phyloP scores from a whole-genome alignment of 2,888 invertebrate species.

The Lingula anatina region DNA sequence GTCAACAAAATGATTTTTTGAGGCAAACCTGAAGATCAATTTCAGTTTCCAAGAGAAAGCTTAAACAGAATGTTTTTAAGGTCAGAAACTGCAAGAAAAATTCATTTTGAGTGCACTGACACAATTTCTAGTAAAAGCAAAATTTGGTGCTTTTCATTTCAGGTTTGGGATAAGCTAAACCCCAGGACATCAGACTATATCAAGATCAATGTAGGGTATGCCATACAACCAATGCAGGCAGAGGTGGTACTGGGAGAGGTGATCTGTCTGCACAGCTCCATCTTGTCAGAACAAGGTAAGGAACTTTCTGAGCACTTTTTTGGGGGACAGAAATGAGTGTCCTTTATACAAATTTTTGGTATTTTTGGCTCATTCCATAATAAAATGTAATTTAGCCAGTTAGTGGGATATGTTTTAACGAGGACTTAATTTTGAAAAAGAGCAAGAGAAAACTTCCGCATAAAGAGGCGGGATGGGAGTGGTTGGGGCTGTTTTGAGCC shows the following conservation, averaged over 20 bases:
- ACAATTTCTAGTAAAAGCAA: not conserved
- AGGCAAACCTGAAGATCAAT: not conserved
- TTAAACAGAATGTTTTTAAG: not conserved
- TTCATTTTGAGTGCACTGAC: not conserved
- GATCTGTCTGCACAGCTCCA: slow-evolving; percentile 62
- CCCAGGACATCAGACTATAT: slow-evolving; percentile 49
- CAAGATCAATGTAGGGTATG: slow-evolving; percentile 43
- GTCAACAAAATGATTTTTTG: slow-evolving; percentile 4
- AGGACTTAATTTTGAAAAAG: too few relatives aligned
- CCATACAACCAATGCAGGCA: slow-evolving; percentile 37
- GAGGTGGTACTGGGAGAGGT: slow-evolving; percentile 62
- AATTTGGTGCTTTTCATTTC: not conserved
- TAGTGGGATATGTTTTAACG: too few relatives aligned
- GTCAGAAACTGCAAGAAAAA: not conserved
- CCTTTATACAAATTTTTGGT: too few relatives aligned
- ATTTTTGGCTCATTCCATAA: too few relatives aligned
- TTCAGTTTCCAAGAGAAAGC: not conserved
- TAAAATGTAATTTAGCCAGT: too few relatives aligned
- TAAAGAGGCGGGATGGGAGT: too few relatives aligned
- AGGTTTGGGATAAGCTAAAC: slow-evolving; percentile 49
- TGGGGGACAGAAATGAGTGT: too few relatives aligned
- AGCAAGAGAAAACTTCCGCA: too few relatives aligned
- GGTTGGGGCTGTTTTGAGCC: too few relatives aligned
- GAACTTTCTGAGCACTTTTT: too few relatives aligned
- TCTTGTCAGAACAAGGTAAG: slow-evolving; percentile 53